Evolutionary conservation across 2,113 vertebrate species (phyloP).

Genomic region (Callopanchax toddi): DNA sequence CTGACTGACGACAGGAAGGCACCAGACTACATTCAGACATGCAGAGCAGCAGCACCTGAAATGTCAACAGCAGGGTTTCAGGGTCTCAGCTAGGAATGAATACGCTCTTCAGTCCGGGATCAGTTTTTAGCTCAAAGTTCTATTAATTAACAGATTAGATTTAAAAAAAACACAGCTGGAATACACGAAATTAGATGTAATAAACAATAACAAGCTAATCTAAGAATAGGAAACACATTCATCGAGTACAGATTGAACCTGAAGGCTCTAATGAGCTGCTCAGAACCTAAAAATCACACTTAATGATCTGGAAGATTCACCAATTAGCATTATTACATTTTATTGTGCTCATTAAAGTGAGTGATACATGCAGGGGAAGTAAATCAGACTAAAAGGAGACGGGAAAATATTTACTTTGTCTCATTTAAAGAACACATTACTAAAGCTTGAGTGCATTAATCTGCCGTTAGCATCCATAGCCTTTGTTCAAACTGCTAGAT

Average conservation of each 20-base stretch:
- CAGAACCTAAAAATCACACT: neutral
- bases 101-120: neutral
- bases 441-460: neutral
- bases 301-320: neutral
- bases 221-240: neutral
- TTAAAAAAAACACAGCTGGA: too few species aligned
- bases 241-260: neutral
- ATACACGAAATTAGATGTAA: too few species aligned
- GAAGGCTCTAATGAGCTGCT: neutral
- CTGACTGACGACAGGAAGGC: slow-evolving; percentile 83
- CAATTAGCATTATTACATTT: neutral
- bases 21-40: slow-evolving; percentile 90
- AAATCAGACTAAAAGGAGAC: neutral
- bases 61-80: slow-evolving; percentile 85
- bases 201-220: neutral
- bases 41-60: slow-evolving; percentile 97
- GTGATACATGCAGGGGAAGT: neutral
- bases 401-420: neutral
- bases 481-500: neutral
- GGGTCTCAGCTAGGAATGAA: slow-evolving; percentile 13
- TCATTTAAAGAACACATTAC: too few species aligned
- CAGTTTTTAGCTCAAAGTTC: neutral
- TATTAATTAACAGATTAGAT: neutral
- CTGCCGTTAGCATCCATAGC: too few species aligned
- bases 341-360: neutral